Conservation (phyloP, 1,140 invertebrate genomes). For the Tyrophagus putrescentiae region DNA sequence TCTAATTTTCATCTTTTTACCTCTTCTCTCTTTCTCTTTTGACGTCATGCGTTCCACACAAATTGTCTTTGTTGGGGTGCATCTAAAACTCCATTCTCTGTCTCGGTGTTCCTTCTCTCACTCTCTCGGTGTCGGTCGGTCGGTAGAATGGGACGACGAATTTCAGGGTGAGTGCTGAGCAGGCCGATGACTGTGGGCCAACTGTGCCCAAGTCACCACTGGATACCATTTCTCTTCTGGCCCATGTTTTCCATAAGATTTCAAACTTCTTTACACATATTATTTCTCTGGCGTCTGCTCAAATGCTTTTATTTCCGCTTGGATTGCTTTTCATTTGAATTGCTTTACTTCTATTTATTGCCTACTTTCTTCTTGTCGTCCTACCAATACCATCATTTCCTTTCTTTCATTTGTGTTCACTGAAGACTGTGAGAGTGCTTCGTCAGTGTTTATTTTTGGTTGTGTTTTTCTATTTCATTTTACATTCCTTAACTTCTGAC, state of each 20-base stretch:
- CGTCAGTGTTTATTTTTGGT: too few relatives aligned
- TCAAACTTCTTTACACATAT: neutral
- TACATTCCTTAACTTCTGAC: constrained; percentile 22
- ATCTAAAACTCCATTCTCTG: too few relatives aligned
- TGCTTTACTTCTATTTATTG: constrained; percentile 15
- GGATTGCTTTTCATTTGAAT: neutral
- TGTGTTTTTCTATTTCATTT: constrained; percentile 15
- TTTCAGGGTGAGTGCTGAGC: constrained; percentile 99
- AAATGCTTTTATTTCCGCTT: constrained; percentile 1
- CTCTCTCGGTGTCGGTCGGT: constrained; percentile 42
- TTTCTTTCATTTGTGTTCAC: too few relatives aligned
- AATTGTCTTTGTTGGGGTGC: too few relatives aligned
- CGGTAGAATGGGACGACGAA: constrained; percentile 99
- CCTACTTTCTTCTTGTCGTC: too few relatives aligned
- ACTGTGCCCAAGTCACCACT: too few relatives aligned
- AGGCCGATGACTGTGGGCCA: too few relatives aligned
- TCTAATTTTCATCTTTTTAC: neutral
- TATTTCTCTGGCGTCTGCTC: constrained; percentile 10
- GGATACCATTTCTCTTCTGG: too few relatives aligned
- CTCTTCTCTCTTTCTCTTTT: neutral
- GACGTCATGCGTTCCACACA: too few relatives aligned
- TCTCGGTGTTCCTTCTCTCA: constrained; percentile 1
- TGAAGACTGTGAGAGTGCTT: too few relatives aligned
- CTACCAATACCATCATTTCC: too few relatives aligned
- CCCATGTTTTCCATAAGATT: constrained; percentile 6